Base-by-base conservation (phyloP, 2,888 invertebrate species). In the Isoperla grammatica region DNA sequence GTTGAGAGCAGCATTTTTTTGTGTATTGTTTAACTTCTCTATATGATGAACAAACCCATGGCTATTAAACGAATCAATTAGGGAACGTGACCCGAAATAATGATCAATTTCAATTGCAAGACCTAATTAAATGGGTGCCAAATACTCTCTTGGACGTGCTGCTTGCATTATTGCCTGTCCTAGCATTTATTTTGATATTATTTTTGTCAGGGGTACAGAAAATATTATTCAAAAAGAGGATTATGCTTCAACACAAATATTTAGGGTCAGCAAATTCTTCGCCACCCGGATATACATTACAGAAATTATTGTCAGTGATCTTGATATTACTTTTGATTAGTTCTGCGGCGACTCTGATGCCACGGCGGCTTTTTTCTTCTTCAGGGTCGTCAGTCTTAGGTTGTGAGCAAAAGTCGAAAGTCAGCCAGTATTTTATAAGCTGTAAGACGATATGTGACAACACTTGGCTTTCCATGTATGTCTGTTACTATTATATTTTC, bases 91-190 rank as follows among this genome's bases (percentile, higher is more conserved):
- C 15, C 57, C 46, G 61, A 45, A 60, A 19, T 35, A 45, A 23
- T 64, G 61, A 23, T 64, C 60, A 12, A 63, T 15, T 45, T 63
- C 57, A 17, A 63, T 48, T 22, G 60, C 45, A 13, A 63, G 37
- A 37, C 57, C 57, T 17, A 64, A 35, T 40, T 63, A 50, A 29
- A 63, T 56, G 43, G 56, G 48, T n/a, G n/a, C n/a, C n/a, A n/a
- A n/a, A n/a, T n/a, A n/a, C n/a, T n/a, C n/a, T n/a, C n/a, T n/a
- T n/a, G n/a, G n/a, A n/a, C 46, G 23, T 12, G 39, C 56, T 56
- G 62, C 56, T 46, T 61, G 59, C 19, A 61, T 61, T 9, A 62
- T 62, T 6, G 59, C 60, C 22, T 61, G 56, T 35, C 56, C 56
- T 55, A 45, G 22, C 15, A 49, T 42, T 58, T 37, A 61, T 22